phyloP scores from a whole-genome alignment of 2,888 invertebrate species.

The Galeruca laticollis region DNA sequence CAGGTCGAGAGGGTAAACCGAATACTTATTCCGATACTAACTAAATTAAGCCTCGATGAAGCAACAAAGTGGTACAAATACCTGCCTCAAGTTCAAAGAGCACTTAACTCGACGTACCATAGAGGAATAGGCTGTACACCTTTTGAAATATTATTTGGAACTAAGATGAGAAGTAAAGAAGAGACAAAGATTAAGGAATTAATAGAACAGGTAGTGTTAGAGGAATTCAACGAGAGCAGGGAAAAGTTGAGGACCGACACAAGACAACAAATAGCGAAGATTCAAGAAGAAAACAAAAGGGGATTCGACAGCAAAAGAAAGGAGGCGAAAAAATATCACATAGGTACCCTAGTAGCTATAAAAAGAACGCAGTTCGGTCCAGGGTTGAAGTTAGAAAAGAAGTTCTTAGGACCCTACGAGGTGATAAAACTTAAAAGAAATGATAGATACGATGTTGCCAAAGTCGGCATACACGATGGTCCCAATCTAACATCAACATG shows the following conservation, averaged over 20 bases:
- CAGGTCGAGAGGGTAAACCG: constrained; percentile 60
- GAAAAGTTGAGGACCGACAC: constrained; percentile 33
- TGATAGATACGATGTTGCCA: constrained; percentile 57
- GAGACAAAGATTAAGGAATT: constrained; percentile 35
- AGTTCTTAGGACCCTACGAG: constrained; percentile 57
- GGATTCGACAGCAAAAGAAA: constrained; percentile 48
- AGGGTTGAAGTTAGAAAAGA: constrained; percentile 57
- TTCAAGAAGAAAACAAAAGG: constrained; percentile 50
- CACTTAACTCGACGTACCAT: constrained; percentile 54
- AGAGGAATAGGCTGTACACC: constrained; percentile 52
- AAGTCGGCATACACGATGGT: constrained; percentile 54
- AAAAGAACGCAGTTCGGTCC: constrained; percentile 59
- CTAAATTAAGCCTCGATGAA: constrained; percentile 58
- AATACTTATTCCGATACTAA: constrained; percentile 55
- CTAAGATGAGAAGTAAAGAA: constrained; percentile 37
- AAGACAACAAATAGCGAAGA: constrained; percentile 38
- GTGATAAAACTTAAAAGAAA: constrained; percentile 46
- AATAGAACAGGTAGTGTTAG: constrained; percentile 33
- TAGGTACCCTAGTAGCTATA: constrained; percentile 56
- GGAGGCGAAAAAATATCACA: constrained; percentile 45
- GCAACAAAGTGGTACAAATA: constrained; percentile 56
- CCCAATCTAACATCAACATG: constrained; percentile 51
- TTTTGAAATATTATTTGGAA: constrained; percentile 50
- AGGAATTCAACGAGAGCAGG: constrained; percentile 35
- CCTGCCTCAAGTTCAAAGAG: constrained; percentile 50